Base-by-base conservation (phyloP, 2,797 vertebrate species). In the Malacoctenus gilli region DNA sequence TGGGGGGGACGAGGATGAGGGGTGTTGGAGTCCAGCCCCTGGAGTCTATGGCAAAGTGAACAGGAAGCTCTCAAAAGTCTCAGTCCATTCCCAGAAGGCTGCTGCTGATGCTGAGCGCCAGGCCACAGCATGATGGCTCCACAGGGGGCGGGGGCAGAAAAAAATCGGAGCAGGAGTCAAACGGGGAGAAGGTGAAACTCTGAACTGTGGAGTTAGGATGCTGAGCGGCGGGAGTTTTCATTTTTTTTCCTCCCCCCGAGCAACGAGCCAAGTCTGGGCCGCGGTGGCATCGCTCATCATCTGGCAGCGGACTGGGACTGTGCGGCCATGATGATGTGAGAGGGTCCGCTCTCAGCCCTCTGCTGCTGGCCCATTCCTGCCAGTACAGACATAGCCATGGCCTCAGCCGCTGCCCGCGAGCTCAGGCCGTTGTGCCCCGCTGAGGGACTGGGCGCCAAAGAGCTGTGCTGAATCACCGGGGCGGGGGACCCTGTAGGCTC, bases 321-420 rank as follows among this genome's bases (percentile, higher is more conserved):
- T 93, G 96, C 92, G 59, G 95, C 93, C 95, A 97, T 96, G 90
- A 97, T 96, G 89, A 97, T 92, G 76, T 95, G 95, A n/a, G 95
- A 91, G 25, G 87, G 37, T 68, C 87, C 88, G 1, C 91, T 77
- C 75, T 91, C 89, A 11, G 65, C 80, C 63, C 87, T 81, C 69
- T 87, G 88, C 50, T 94, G 90, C 87, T 92, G 94, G 58, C 95
- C 95, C 96, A 97, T 95, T 74, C 96, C 95, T 1, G 95, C 93
- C 83, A 99, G 92, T 86, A 97, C 96, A 0, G 96, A 98, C 72
- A 94, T 98, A 77, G 96, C 96, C 72, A 97, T 94, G 5, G 95
- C 95, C 81, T 99, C 96, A 0, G 96, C 95, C 15, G 96, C 95
- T 8, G 95, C 95, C 61, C 95, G 93, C 12, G 94, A 90, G 39